Evolutionary conservation across 2,797 vertebrate species (phyloP), one percentile per base, ranked within the genome.

Genomic region (Toxotes lorentzi): DNA sequence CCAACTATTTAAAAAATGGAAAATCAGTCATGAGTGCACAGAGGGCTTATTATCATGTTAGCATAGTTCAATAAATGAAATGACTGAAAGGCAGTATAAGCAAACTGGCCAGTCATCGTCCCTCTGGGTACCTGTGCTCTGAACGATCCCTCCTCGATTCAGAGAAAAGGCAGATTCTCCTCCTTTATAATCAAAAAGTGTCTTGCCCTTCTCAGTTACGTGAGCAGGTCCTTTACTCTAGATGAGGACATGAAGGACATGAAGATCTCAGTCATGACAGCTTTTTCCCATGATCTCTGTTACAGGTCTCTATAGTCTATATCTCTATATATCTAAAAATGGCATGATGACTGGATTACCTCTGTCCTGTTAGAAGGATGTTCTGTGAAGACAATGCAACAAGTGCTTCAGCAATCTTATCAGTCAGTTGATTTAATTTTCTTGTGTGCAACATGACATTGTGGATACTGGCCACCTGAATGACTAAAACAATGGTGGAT

Each of bases 111-210:
- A 47, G 45, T 47, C 45, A 1, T n/a, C 58, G 9, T 30, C 17
- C 54, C 4, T 21, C 19, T 73, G 50, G 6, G 4, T 41, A 61
- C 64, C 35, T 51, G 56, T 23, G 17, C 2, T 43, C 96, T 93
- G 27, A 7, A 96, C 91, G 8, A 91, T 68, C 14, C 96, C 95
- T 16, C 95, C 95, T 56, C 96, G 94, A 76, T 91, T 96, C 82
- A 95, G 67, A 35, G 85, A 88, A 66, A 96, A 89, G 7, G 96
- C 96, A 35, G 92, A 92, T 89, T 95, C 96, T 23, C 95, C 94
- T 24, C 95, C 95, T 86, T 91, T 96, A 88, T 90, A 86, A 92
- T 9, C 47, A n/a, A n/a, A 3, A 50, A 3, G 79, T 30, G 27
- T 30, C 27, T 30, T 30, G 27, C 27, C 2, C 27, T 30, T 30